Evolutionary conservation across 2,113 vertebrate species (phyloP).

Genomic region (Murina feae): DNA sequence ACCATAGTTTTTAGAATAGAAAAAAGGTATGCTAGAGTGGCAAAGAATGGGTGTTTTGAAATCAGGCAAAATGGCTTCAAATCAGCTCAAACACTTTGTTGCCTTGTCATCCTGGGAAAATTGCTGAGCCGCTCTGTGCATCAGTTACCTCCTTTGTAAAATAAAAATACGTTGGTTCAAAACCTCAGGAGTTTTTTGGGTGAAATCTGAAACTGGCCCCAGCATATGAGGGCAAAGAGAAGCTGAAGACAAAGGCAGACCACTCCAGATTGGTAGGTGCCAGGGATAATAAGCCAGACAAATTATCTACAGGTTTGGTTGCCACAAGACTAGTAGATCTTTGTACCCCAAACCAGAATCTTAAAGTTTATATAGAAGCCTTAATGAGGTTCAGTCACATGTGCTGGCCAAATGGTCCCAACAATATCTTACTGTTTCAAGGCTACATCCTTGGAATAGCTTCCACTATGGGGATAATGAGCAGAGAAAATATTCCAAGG

Average conservation of each 20-base stretch:
- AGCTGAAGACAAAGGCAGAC: not conserved
- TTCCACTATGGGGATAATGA: not conserved
- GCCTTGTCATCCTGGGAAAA: not conserved
- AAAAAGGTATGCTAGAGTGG: not conserved
- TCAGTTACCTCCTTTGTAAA: not conserved
- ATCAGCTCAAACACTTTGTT: not conserved
- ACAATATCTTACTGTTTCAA: not conserved
- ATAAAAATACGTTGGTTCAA: not conserved
- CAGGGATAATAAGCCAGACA: not conserved
- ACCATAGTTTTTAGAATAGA: not conserved
- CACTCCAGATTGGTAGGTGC: not conserved
- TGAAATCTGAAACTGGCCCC: not conserved
- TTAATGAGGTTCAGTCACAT: not conserved
- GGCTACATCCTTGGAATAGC: not conserved
- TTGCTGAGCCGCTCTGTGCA: not conserved
- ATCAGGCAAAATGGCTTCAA: not conserved
- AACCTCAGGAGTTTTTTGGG: not conserved
- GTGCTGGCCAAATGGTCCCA: not conserved
- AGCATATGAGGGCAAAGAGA: not conserved
- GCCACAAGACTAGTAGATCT: not conserved
- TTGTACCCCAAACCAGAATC: not conserved
- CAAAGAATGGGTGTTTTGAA: not conserved
- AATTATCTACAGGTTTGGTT: not conserved
- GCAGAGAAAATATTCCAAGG: not conserved
- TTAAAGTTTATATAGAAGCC: not conserved